Evolutionary conservation across 2,888 invertebrate species (phyloP).

Genomic region (Tiliacea citrago): DNA sequence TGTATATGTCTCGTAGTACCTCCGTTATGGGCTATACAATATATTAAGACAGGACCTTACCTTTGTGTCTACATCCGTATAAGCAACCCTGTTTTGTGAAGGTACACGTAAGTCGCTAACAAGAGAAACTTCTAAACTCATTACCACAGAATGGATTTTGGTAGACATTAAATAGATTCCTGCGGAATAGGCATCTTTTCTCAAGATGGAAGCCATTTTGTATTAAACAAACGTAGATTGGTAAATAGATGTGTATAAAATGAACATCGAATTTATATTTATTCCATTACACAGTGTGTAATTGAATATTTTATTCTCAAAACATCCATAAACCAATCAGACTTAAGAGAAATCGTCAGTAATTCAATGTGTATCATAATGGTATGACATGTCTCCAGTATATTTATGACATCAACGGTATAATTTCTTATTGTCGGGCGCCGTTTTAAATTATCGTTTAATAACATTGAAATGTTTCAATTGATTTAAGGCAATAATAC

Average conservation of each 20-base stretch:
- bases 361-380: slow-evolving; percentile 52
- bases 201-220: slow-evolving; percentile 4
- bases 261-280: slow-evolving; percentile 19
- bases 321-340: slow-evolving; percentile 38
- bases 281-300: slow-evolving; percentile 26
- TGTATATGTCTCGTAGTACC: slow-evolving; percentile 45
- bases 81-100: slow-evolving; percentile 42
- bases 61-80: slow-evolving; percentile 48
- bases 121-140: slow-evolving; percentile 58
- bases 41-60: slow-evolving; percentile 52
- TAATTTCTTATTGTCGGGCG: slow-evolving; percentile 63
- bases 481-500: slow-evolving; percentile 69
- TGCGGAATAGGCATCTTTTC: slow-evolving; percentile 15
- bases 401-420: slow-evolving; percentile 62
- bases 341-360: slow-evolving; percentile 42
- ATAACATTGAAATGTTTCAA: slow-evolving; percentile 69
- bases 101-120: slow-evolving; percentile 38
- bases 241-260: slow-evolving; percentile 36
- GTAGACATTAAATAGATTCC: slow-evolving; percentile 34
- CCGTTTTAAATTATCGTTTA: slow-evolving; percentile 61
- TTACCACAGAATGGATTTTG: slow-evolving; percentile 45
- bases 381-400: slow-evolving; percentile 54
- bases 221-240: slow-evolving; percentile 11
- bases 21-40: slow-evolving; percentile 39
- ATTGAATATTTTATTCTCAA: slow-evolving; percentile 47